Percentiles rank a stretch among this genome's conserved stretches.
These are phyloP conservation scores for Oithona nana DNA, from an alignment of 2,888 invertebrate genomes.

Conservation along the genomic window DNA sequence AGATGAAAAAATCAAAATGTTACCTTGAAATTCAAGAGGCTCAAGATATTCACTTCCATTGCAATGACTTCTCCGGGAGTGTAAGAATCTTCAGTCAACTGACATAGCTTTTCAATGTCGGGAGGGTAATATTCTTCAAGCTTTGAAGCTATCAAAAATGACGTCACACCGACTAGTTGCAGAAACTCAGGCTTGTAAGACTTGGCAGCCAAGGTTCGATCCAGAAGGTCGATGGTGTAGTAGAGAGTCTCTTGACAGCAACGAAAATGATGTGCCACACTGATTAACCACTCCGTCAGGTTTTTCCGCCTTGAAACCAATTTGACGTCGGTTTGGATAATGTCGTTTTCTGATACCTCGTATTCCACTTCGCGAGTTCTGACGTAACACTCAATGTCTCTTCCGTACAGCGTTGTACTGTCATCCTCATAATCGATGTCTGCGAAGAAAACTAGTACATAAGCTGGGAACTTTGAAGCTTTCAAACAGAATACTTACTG, in stretches of 20 bases:
- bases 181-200: not conserved
- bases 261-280: not conserved
- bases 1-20: too few species aligned
- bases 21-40: not conserved
- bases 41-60: not conserved
- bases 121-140: not conserved
- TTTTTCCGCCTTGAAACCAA: not conserved
- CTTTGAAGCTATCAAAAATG: not conserved
- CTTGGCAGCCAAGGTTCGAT: not conserved
- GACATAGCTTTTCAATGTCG: not conserved
- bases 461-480: too few species aligned
- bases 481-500: not conserved
- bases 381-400: not conserved
- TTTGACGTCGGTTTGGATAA: not conserved
- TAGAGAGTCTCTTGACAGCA: not conserved
- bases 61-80: not conserved
- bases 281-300: not conserved
- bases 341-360: not conserved
- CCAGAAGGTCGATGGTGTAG: not conserved
- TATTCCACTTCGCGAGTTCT: not conserved
- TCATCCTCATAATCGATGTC: not conserved
- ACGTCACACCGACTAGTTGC: not conserved
- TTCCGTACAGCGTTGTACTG: not conserved
- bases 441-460: not conserved
- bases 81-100: not conserved